These are phyloP conservation scores for Phycodurus eques DNA, from an alignment of 2,113 vertebrate genomes.

Conservation along the genomic window DNA sequence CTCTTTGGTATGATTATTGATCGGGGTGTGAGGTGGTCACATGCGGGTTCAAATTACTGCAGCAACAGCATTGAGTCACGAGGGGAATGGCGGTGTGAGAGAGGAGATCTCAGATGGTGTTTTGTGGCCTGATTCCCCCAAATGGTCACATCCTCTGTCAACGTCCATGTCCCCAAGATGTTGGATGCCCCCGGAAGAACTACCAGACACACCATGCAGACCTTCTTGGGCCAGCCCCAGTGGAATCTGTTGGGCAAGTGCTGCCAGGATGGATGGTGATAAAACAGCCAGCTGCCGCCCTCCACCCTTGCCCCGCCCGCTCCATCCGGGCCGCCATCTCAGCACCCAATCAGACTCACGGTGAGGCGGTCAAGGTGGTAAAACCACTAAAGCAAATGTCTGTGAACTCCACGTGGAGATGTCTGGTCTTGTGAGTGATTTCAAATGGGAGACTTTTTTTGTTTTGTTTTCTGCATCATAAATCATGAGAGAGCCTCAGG, in stretches of 20 bases:
- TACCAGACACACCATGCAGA: conserved; percentile 91
- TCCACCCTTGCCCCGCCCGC: conserved; percentile 29
- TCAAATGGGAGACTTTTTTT: conserved; percentile 1
- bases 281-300: conserved; percentile 21
- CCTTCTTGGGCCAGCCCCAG: conserved; percentile 80
- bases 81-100: conserved; percentile 90
- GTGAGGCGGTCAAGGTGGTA: conserved; percentile 52
- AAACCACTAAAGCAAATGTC: conserved; percentile 35
- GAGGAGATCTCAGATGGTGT: conserved; percentile 73
- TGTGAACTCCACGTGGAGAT: conserved; percentile 39
- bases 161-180: conserved; percentile 86
- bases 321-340: conserved; percentile 16
- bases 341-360: conserved; percentile 51
- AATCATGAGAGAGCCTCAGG: conserved; percentile 21
- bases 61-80: conserved; percentile 67
- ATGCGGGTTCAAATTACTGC: conserved; percentile 80
- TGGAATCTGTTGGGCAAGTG: conserved; percentile 69
- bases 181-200: conserved; percentile 65
- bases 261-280: conserved; percentile 28
- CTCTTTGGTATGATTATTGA: conserved; percentile 85
- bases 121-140: neutral
- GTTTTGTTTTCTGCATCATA: conserved; percentile 14
- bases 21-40: conserved; percentile 72
- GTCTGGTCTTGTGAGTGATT: conserved; percentile 28
- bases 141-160: conserved; percentile 81